phyloP scores from a whole-genome alignment of 2,888 invertebrate genomes.

The Siphlonurus alternatus region DNA sequence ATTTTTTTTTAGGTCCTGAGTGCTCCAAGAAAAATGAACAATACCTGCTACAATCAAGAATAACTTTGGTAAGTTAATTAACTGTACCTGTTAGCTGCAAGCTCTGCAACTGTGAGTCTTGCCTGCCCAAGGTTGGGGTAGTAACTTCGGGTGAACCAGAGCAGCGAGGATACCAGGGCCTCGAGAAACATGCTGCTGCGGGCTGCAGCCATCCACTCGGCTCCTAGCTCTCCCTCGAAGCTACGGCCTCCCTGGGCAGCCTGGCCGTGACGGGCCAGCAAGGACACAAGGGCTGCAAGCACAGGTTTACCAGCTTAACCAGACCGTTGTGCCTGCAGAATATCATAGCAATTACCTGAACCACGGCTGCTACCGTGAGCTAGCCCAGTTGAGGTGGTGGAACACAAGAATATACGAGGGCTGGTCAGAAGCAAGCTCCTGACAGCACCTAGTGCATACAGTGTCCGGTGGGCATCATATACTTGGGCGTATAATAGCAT shows the following conservation, averaged over 20 bases:
- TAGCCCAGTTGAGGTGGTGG: constrained; percentile 56
- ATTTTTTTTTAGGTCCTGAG: no score
- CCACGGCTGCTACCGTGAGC: constrained; percentile 19
- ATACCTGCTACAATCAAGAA: no score
- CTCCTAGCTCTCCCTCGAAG: constrained; percentile 39
- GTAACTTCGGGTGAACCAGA: constrained; percentile 66
- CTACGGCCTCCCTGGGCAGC: constrained; percentile 28
- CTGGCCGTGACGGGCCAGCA: constrained; percentile 45
- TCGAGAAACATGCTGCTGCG: constrained; percentile 68
- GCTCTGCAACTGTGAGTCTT: constrained; percentile 46
- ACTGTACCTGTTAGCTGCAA: constrained; percentile 46
- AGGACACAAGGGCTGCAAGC: constrained; percentile 33
- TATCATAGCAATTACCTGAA: no score
- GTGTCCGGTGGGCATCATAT: constrained; percentile 54
- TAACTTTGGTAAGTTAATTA: no score
- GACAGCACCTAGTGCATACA: constrained; percentile 59
- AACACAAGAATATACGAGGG: constrained; percentile 53
- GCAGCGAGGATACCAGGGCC: constrained; percentile 51
- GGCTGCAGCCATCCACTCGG: constrained; percentile 29
- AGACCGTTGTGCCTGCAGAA: no score
- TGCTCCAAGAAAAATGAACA: no score
- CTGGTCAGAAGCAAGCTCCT: constrained; percentile 52
- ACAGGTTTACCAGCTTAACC: background rate
- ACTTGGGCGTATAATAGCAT: constrained; percentile 64
- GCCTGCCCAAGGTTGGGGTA: constrained; percentile 53